Percentiles rank a stretch among this genome's conserved stretches.
Conservation (phyloP, 2,113 vertebrate species). For the Acrocephalus arundinaceus region DNA sequence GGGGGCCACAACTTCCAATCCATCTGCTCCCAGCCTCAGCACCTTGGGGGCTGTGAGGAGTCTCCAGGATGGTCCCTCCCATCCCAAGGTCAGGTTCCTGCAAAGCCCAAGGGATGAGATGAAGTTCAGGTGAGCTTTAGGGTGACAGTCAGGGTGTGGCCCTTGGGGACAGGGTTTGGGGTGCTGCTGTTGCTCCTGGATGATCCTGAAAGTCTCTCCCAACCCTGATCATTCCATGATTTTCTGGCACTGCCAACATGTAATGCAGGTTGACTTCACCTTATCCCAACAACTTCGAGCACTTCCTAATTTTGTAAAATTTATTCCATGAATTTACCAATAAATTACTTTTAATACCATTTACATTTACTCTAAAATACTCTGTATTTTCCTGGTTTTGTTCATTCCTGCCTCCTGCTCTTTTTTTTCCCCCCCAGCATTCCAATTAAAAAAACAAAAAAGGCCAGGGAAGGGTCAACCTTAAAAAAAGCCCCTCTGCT, state of each 20-base stretch:
- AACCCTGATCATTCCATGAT: rapidly evolving
- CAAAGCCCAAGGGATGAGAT: no score
- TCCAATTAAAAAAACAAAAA: background rate
- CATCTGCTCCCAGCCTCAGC: no score
- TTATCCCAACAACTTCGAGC: background rate
- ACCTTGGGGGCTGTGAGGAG: no score
- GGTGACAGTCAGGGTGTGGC: no score
- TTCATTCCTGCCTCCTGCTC: background rate
- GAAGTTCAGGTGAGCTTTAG: no score
- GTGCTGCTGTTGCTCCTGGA: no score
- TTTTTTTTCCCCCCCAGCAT: background rate
- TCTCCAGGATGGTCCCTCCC: no score
- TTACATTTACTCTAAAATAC: background rate
- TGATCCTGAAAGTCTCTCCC: background rate
- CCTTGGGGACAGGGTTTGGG: no score
- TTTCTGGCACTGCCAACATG: no score
- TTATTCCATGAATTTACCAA: background rate
- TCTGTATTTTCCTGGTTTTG: background rate
- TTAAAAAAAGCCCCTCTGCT: background rate
- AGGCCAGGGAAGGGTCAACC: conserved; percentile 9
- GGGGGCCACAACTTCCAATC: no score
- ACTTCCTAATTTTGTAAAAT: background rate
- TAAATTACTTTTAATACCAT: background rate
- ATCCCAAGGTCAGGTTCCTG: no score
- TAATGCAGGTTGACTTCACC: background rate